Conservation (phyloP, 2,888 invertebrate genomes). For the Dryomyza anilis region DNA sequence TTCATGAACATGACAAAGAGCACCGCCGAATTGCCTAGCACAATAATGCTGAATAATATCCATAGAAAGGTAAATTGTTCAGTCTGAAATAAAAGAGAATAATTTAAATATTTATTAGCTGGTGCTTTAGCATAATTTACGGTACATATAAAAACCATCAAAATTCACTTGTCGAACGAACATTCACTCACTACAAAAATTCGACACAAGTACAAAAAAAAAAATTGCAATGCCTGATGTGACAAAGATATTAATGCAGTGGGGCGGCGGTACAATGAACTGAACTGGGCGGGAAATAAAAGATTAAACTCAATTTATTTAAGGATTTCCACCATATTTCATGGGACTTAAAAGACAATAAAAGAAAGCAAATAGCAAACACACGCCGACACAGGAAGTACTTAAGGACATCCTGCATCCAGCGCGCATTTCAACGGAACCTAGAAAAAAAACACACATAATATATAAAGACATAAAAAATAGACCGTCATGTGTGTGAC, state of each 20-base stretch:
- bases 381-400: neutral
- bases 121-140: too few species aligned
- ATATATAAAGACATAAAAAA: neutral
- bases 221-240: neutral
- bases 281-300: conserved; percentile 50
- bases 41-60: conserved; percentile 83
- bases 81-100: conserved; percentile 67
- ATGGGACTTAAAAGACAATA: conserved; percentile 45
- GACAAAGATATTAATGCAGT: neutral
- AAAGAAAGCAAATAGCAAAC: conserved; percentile 43
- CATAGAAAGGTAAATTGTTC: conserved; percentile 87
- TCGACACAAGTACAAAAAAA: neutral
- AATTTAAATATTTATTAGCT: too few species aligned
- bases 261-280: too few species aligned
- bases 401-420: too few species aligned
- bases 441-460: neutral
- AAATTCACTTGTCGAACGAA: too few species aligned
- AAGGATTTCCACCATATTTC: conserved; percentile 30
- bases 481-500: neutral
- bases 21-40: conserved; percentile 86
- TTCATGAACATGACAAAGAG: conserved; percentile 81
- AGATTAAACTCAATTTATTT: conserved; percentile 50
- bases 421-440: too few species aligned
- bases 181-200: neutral
- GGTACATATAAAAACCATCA: too few species aligned